Base-by-base conservation (phyloP, 2,888 invertebrate species). In the Diarsia mendica region DNA sequence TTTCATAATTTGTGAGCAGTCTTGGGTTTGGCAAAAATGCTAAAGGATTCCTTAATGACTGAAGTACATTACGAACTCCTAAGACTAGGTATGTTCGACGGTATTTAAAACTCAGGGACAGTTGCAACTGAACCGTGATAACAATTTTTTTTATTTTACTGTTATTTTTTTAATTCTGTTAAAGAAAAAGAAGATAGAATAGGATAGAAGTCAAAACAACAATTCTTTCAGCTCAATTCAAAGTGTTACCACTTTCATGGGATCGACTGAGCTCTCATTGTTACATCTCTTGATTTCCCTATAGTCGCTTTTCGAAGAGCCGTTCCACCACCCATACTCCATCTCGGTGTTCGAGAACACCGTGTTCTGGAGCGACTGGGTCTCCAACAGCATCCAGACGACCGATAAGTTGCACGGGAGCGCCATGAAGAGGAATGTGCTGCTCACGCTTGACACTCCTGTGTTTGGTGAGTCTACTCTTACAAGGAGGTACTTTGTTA, bases 331-430 rank as follows among this genome's bases (percentile, higher is more conserved):
- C 92, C 99, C 99, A 0, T 98, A 98, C 93, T 97, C 98, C 0
- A 95, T 99, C 81, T 97, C 98, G 0, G 97, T 99, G 1, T 99
- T 99, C 91, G 99, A 99, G 94, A 98, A 99, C 93, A 97, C 97
- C 2, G 92, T 99, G 0, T 99, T 98, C 94, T 99, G 99, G 99
- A 98, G 98, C 63, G 99, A 99, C 92, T 98, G 98, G 98, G 96
- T 97, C 0, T 97, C 98, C 0, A 97, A 97, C 88, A 97, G 98
- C 49, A 97, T 99, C 15, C 97, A 98, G 83, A 97, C 97, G 0
- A 98, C 98, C 69, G 97, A 98, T 90, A 99, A 99, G 91, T 97
- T 98, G 20, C 93, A 92, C 79, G 86, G 92, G 23, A 84, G 80
- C 2, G 77, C 82, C 3, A 83, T 88, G 69, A 91, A 90, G 67